phyloP scores from a whole-genome alignment of 2,113 vertebrate genomes.

The Excalfactoria chinensis region DNA sequence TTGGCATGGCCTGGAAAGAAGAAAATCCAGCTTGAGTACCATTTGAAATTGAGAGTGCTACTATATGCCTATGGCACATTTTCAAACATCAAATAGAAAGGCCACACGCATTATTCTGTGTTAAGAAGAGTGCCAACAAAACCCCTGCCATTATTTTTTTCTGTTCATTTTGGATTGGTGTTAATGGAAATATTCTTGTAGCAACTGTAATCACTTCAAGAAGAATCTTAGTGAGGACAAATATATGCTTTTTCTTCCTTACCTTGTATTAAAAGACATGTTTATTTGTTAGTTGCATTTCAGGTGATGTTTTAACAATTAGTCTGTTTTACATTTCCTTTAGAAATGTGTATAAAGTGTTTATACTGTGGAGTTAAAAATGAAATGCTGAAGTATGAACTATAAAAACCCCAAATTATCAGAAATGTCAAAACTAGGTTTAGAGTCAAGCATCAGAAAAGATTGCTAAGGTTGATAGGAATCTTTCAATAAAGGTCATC shows the following conservation, averaged over 20 bases:
- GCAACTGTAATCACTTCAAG: background rate
- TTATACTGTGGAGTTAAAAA: background rate
- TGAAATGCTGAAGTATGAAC: background rate
- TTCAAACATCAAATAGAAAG: rapidly evolving
- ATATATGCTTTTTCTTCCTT: background rate
- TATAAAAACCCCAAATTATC: background rate
- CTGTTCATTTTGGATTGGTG: background rate
- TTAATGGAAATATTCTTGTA: background rate
- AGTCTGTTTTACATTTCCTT: background rate
- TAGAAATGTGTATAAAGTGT: background rate
- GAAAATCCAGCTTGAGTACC: background rate
- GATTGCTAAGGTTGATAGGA: background rate
- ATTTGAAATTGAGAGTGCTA: background rate
- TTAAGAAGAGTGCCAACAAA: background rate
- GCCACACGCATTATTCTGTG: background rate
- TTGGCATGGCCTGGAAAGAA: background rate
- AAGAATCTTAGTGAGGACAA: background rate
- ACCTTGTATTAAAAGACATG: background rate
- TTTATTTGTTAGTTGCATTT: background rate
- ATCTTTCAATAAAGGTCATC: background rate
- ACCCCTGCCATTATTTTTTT: background rate
- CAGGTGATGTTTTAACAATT: background rate
- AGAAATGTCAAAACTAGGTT: background rate
- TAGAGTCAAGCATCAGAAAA: background rate
- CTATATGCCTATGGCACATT: rapidly evolving